Evolutionary conservation across 2,797 vertebrate species (phyloP), one percentile per base, ranked within the genome.

Genomic region (Streptopelia turtur): DNA sequence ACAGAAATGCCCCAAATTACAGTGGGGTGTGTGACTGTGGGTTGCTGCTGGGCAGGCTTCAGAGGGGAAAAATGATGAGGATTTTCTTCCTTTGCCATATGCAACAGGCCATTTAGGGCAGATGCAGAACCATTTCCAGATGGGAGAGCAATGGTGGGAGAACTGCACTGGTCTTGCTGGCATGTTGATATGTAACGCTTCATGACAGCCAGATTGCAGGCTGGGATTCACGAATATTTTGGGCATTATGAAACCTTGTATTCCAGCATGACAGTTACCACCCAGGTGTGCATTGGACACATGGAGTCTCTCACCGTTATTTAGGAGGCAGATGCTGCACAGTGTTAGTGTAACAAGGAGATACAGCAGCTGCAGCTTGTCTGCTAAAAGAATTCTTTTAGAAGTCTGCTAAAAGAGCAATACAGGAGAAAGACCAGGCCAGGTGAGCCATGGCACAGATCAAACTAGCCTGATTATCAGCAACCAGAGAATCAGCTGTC

Each of bases 131-230:
- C 5, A 11, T 23, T 70, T 72, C 66, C 68, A 89, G 63, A 25
- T 23, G 22, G 45, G 13, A 70, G 9, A 55, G 25, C 3, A 21
- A 71, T 87, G 20, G 12, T 75, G 15, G 14, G 16, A 81, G 37
- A 80, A 47, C 9, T 60, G 22, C 33, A 22, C 9, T 68, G 35
- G 6, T 63, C 57, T 81, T 22, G 53, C 20, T 70, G 31, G 22
- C 13, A 5, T 18, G 23, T 53, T 66, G 72, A 68, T 45, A 75
- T 75, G 14, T 13, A 90, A 30, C 11, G 16, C 27, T 91, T 80
- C 0, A 0, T 27, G 28, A 31, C 14, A 2, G 21, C 45, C 14
- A 60, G 47, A n/a, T 33, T 22, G 16, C 28, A 68, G 43, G 22
- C n/a, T 27, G 23, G 18, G 66, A 47, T 61, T 83, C 33, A 27